Percentiles rank a stretch among this genome's conserved stretches.
These are phyloP conservation scores for Dolichoris vasculosae DNA, from an alignment of 1,140 invertebrate species.

Conservation along the genomic window DNA sequence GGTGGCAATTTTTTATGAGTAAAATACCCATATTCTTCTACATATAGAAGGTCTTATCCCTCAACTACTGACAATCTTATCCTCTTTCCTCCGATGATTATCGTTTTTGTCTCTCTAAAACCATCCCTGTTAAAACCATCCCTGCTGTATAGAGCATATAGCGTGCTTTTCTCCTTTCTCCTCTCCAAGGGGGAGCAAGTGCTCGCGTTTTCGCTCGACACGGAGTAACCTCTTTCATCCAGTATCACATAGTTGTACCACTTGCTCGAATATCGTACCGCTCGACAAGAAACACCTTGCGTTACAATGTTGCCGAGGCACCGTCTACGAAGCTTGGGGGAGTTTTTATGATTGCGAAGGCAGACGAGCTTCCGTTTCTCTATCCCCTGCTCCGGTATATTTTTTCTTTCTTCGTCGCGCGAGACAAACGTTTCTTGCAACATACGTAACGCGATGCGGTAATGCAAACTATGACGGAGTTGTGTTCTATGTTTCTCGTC, in stretches of 20 bases:
- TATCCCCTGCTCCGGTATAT: neutral
- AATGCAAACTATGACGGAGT: neutral
- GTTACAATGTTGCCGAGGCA: conserved; percentile 21
- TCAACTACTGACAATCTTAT: neutral
- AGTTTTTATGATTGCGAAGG: conserved; percentile 14
- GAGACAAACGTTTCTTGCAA: neutral
- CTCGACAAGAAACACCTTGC: neutral
- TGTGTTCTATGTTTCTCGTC: neutral
- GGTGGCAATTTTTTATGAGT: too few species aligned
- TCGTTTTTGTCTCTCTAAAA: conserved; percentile 29
- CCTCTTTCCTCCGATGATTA: neutral
- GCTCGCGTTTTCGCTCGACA: neutral
- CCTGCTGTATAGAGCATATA: neutral
- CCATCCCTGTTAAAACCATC: conserved; percentile 41
- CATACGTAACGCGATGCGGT: neutral
- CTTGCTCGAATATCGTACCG: neutral
- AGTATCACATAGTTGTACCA: neutral
- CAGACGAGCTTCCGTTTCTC: neutral
- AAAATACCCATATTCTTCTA: conserved; percentile 37
- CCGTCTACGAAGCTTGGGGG: neutral
- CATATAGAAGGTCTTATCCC: neutral
- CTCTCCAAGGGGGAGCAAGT: neutral
- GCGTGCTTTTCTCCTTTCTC: neutral
- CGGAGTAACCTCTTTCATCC: neutral
- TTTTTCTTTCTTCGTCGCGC: neutral